These are phyloP conservation scores for Megathymus violae DNA, from an alignment of 1,140 invertebrate genomes.

Conservation along the genomic window DNA sequence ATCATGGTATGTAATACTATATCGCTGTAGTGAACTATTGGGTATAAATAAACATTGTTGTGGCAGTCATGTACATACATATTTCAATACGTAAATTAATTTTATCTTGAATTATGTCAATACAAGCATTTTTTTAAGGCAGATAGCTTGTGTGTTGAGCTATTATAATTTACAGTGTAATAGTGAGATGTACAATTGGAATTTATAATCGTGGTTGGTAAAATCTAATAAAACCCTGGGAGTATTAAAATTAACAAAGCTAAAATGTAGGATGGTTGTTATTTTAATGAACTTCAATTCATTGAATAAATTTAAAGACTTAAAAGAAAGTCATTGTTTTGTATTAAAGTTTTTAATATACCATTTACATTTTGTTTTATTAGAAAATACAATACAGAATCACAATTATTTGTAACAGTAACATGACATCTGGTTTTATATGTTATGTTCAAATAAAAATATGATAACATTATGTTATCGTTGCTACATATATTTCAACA, in stretches of 20 bases:
- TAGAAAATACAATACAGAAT: conserved; percentile 63
- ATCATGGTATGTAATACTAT: too few species aligned
- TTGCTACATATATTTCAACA: conserved; percentile 50
- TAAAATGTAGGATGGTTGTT: too few species aligned
- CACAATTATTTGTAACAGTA: conserved; percentile 60
- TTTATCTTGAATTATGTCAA: neutral
- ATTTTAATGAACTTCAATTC: too few species aligned
- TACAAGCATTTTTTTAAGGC: neutral
- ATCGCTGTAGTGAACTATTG: too few species aligned
- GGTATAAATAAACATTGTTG: neutral
- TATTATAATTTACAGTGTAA: neutral
- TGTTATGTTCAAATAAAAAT: conserved; percentile 60
- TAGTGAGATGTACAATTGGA: too few species aligned
- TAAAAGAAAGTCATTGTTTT: neutral
- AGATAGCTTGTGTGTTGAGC: neutral
- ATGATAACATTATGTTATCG: conserved; percentile 56
- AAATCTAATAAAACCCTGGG: too few species aligned
- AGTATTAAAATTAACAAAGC: too few species aligned
- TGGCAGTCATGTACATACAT: neutral
- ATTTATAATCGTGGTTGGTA: too few species aligned
- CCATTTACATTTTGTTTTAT: conserved; percentile 56
- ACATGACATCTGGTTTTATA: conserved; percentile 5
- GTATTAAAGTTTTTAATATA: conserved; percentile 52
- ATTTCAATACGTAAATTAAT: too few species aligned
- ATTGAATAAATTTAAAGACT: too few species aligned